Evolutionary conservation across 2,113 vertebrate genomes (phyloP), one percentile per base, ranked within the genome.

Genomic region (Nerophis lumbriciformis): DNA sequence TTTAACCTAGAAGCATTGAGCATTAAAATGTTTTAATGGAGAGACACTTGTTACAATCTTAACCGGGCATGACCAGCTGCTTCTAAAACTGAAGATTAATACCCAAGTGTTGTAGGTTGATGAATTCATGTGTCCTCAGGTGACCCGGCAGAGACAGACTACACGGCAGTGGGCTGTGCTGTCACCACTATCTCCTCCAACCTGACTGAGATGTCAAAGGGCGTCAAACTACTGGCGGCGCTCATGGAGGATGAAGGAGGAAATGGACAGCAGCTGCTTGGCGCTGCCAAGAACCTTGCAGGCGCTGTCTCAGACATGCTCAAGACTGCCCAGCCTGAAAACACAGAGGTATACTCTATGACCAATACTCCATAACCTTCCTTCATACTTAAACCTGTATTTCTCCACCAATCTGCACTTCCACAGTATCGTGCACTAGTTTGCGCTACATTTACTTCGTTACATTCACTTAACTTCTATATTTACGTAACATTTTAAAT

Each of bases 151-250:
- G 97, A 99, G 84, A 99, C 95, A 0, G 97, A 99, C 84, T 99
- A 99, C 77, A 98, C 95, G 0, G 96, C 97, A 0, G 96, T 99
- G 76, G 97, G 97, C 81, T 99, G 97, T 0, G 97, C 97, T 0
- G 94, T 98, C 48, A 98, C 96, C 73, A 98, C 97, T 9, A 98
- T 98, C 84, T 98, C 96, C 72, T 99, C 96, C 79, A 98, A 98
- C 87, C 88, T 99, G 79, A 99, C 97, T 0, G 97, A 99, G 88
- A 99, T 99, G 97, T 99, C 97, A 8, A 97, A 96, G 51, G 96
- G 96, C 0, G 96, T 99, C 11, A 98, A 97, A 61, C 88, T 98
- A 57, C 88, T 98, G 75, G 96, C 97, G 0, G 97, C 95, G 0
- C 89, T 99, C 47, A 94, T 98, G 92, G 97, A 99, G 64, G 96